Percentiles rank a stretch among this genome's conserved stretches.
Evolutionary conservation across 2,113 vertebrate species (phyloP).

Genomic region (Chaetodon trifascialis): DNA sequence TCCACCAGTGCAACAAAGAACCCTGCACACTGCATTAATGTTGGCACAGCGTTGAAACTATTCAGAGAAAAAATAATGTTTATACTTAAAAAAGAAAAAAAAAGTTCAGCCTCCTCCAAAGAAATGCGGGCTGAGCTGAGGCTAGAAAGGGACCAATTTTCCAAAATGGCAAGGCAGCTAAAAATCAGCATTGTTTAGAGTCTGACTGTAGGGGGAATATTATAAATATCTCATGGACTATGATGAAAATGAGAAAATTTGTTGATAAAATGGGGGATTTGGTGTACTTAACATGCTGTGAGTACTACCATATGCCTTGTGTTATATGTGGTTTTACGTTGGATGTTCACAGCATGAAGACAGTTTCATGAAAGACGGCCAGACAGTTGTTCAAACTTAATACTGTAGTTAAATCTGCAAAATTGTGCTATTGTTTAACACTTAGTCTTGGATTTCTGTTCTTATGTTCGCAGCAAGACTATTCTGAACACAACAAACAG

Average conservation of each 20-base stretch:
- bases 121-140: conserved; percentile 36
- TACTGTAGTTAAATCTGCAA: background rate
- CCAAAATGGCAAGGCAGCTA: conserved; percentile 52
- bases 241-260: conserved; percentile 35
- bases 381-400: conserved; percentile 26
- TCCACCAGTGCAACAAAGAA: conserved; percentile 65
- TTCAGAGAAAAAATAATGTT: conserved; percentile 66
- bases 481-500: conserved; percentile 4
- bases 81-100: conserved; percentile 35
- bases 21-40: conserved; percentile 53
- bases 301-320: conserved; percentile 54
- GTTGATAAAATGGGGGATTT: conserved; percentile 42
- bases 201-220: conserved; percentile 22
- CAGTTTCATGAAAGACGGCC: conserved; percentile 41
- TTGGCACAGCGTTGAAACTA: conserved; percentile 60
- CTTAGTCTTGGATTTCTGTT: conserved; percentile 2
- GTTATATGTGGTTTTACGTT: conserved; percentile 35
- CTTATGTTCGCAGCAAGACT: background rate
- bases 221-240: conserved; percentile 46
- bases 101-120: conserved; percentile 16
- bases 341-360: conserved; percentile 15
- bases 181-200: conserved; percentile 49
- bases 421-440: background rate
- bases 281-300: conserved; percentile 30
- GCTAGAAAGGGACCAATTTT: conserved; percentile 30